These are phyloP conservation scores for Zoanthus sansibaricus DNA, from an alignment of 92 coral and sea anemone species.

Conservation along the genomic window DNA sequence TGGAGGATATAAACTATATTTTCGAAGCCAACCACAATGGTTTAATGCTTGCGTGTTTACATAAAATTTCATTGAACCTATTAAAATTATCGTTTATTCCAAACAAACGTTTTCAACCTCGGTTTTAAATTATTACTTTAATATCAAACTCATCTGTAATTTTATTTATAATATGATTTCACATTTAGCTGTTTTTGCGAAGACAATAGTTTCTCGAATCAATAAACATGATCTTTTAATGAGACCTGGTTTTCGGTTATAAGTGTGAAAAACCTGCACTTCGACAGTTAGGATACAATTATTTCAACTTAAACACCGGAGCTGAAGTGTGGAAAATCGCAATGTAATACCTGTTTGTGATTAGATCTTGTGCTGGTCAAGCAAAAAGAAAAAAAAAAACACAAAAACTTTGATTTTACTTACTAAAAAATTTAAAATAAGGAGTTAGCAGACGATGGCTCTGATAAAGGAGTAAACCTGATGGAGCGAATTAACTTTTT, in stretches of 20 bases:
- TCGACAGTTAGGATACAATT: background rate
- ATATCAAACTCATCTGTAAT: background rate
- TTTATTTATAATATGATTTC: background rate
- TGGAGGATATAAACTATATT: too few species aligned
- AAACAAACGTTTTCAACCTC: background rate
- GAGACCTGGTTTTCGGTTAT: background rate
- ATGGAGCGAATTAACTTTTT: background rate
- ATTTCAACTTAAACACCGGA: background rate
- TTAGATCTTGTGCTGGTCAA: background rate
- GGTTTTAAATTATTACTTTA: background rate
- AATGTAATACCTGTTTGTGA: background rate
- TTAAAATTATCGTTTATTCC: background rate
- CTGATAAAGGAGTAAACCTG: background rate
- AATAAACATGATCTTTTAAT: background rate
- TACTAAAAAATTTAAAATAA: background rate
- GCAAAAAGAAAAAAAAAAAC: background rate
- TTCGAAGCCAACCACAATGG: too few species aligned
- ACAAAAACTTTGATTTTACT: background rate
- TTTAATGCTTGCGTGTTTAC: background rate
- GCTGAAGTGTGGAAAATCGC: background rate
- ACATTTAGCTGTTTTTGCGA: background rate
- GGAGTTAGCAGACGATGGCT: background rate
- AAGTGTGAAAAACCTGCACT: background rate
- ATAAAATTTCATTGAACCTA: background rate
- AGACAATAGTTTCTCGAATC: background rate